Base-by-base conservation (phyloP, 2,888 invertebrate genomes). In the Gymnosoma rotundatum region DNA sequence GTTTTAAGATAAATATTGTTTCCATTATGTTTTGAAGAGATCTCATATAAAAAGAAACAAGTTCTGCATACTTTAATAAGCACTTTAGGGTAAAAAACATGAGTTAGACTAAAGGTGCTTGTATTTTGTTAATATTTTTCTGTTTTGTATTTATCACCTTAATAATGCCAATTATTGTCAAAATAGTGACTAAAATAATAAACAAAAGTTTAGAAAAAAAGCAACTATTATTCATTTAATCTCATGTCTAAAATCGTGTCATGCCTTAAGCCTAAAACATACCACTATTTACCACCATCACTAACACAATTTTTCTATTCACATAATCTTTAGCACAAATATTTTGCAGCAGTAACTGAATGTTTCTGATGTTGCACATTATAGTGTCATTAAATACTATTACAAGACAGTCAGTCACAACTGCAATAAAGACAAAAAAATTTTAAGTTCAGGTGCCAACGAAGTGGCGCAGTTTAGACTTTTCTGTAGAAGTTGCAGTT, bases 371-470 rank as follows among this genome's bases (percentile, higher is more conserved):
- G 61, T 42, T 72, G 74, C 86, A 83, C 86, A 85, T 86, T 86
- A 86, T 64, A 50, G 81, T 86, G 79, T 85, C 86, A 85, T 86
- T 85, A 85, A 83, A 80, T 78, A 80, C 78, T 72, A 86, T 74
- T 78, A 78, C 74, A 70, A 74, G 78, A 78, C 50, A 69, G 64
- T 70, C 76, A 70, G 52, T 60, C 63, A 72, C 70, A 76, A 66
- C 61, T 61, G 8, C 60, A 38, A 48, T 21, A 56, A 38, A 16
- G 7, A 52, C 48, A 21, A 18, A 20, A 73, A 81, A 75, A 81
- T 12, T 50, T 81, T 52, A 81, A 79, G 84, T 84, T 84, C 84
- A 84, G 84, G 81, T 84, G 84, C 84, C 81, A 78, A 74, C 61
- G 70, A 74, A 81, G 69, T 83, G 72, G 36, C 63, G 50, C 42